These are phyloP conservation scores for Maccullochella peelii DNA, from an alignment of 2,113 vertebrate species.

Conservation along the genomic window DNA sequence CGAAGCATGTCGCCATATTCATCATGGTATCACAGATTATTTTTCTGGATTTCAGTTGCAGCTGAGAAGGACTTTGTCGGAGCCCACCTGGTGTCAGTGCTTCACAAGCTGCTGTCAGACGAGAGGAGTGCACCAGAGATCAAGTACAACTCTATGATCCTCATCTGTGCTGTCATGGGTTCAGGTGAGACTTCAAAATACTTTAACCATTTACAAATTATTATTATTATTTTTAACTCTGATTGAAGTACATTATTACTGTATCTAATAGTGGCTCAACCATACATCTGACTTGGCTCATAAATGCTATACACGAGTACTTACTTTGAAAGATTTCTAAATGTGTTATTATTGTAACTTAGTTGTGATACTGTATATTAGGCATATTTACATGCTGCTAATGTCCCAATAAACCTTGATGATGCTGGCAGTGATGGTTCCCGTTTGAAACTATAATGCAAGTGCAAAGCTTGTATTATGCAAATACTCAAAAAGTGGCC, in stretches of 20 bases:
- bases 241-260: not conserved
- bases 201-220: not conserved
- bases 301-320: too few species aligned
- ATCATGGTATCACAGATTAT: not conserved
- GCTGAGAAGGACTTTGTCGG: conserved; percentile 96
- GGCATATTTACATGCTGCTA: too few species aligned
- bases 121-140: conserved; percentile 97
- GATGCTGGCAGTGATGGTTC: not conserved
- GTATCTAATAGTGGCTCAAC: not conserved
- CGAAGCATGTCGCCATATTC: not conserved
- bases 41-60: conserved; percentile 80
- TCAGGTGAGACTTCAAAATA: conserved; percentile 87
- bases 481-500: not conserved
- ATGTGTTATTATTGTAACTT: not conserved
- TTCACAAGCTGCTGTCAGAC: conserved; percentile 94
- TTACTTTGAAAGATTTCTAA: not conserved
- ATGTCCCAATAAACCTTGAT: not conserved
- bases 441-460: not conserved
- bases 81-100: conserved; percentile 91
- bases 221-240: too few species aligned
- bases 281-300: too few species aligned
- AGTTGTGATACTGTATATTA: not conserved
- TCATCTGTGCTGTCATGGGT: conserved; percentile 95
- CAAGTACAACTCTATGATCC: conserved; percentile 98
- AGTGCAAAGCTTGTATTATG: not conserved